Evolutionary conservation across 2,888 invertebrate genomes (phyloP).

Genomic region (Bembecia ichneumoniformis): DNA sequence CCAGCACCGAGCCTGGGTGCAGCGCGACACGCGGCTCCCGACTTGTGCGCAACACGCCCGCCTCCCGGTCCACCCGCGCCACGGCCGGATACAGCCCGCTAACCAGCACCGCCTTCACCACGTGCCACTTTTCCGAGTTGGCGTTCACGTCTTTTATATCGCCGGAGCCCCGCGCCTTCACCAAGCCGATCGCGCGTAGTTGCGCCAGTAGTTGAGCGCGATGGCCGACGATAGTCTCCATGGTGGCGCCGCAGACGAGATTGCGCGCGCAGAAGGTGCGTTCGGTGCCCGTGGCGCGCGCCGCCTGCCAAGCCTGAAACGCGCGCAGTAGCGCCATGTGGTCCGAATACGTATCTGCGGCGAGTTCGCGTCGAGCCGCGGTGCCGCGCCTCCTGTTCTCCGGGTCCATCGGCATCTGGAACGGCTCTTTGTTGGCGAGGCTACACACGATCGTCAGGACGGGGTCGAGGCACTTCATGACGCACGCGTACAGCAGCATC

Average conservation of each 20-base stretch:
- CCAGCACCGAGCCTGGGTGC: slow-evolving; percentile 75
- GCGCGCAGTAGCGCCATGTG: slow-evolving; percentile 88
- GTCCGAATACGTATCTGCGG: slow-evolving; percentile 86
- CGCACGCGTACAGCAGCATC: slow-evolving; percentile 89
- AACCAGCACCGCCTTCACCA: slow-evolving; percentile 90
- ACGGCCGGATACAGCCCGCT: slow-evolving; percentile 94
- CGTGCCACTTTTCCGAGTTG: slow-evolving; percentile 89
- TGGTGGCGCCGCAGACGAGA: slow-evolving; percentile 83
- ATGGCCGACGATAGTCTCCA: slow-evolving; percentile 92
- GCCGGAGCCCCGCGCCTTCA: slow-evolving; percentile 73
- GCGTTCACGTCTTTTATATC: slow-evolving; percentile 86
- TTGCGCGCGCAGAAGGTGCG: slow-evolving; percentile 81
- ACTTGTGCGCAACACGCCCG: slow-evolving; percentile 75
- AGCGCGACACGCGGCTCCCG: slow-evolving; percentile 69
- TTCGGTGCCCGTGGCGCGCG: slow-evolving; percentile 75
- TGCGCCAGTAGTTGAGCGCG: slow-evolving; percentile 88
- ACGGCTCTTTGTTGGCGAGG: slow-evolving; percentile 84
- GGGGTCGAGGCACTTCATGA: slow-evolving; percentile 94
- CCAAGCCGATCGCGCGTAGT: slow-evolving; percentile 81
- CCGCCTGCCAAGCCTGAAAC: slow-evolving; percentile 80
- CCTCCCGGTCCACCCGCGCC: slow-evolving; percentile 79
- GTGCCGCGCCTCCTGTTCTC: slow-evolving; percentile 76
- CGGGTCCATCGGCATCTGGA: slow-evolving; percentile 81
- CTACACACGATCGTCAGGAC: slow-evolving; percentile 91
- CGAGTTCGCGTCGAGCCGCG: slow-evolving; percentile 76